phyloP scores from a whole-genome alignment of 2,888 invertebrate species.

The Electrophaes corylata region DNA sequence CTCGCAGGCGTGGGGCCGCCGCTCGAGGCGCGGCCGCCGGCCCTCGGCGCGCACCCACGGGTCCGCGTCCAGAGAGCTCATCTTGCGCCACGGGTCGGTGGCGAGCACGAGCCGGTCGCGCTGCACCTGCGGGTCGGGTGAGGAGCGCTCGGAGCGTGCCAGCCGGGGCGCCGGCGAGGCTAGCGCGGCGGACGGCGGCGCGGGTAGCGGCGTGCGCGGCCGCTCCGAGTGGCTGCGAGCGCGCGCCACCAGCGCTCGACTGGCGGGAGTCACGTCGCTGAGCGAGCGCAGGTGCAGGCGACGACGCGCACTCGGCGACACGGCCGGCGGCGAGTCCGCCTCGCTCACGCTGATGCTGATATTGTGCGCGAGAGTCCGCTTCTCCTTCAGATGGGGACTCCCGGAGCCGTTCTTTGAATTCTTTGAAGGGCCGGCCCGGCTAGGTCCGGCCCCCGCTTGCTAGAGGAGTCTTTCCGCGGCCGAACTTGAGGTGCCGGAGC shows the following conservation, averaged over 20 bases:
- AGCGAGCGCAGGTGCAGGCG: conserved; percentile 76
- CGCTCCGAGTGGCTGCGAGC: conserved; percentile 74
- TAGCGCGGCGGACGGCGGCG: conserved; percentile 34
- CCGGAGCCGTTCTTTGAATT: conserved; percentile 61
- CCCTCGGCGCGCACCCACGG: conserved; percentile 47
- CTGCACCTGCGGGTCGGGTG: conserved; percentile 52
- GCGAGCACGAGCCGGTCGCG: conserved; percentile 56
- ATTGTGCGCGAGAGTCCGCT: conserved; percentile 56
- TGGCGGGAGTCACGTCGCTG: conserved; percentile 75
- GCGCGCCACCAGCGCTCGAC: conserved; percentile 66
- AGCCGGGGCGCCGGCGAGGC: conserved; percentile 51
- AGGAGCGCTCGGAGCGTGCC: conserved; percentile 48
- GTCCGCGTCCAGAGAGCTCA: conserved; percentile 41
- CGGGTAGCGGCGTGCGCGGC: conserved; percentile 50
- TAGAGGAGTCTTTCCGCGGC: conserved; percentile 91
- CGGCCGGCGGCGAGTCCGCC: conserved; percentile 67
- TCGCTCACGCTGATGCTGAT: conserved; percentile 78
- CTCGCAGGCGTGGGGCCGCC: conserved; percentile 43
- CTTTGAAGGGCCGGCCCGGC: conserved; percentile 81
- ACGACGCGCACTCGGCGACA: conserved; percentile 73
- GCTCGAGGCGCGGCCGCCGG: conserved; percentile 43
- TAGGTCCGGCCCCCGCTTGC: conserved; percentile 88
- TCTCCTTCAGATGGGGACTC: conserved; percentile 55
- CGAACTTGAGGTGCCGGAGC: conserved; percentile 88
- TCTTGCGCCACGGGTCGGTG: conserved; percentile 41